Evolutionary conservation across 2,113 vertebrate genomes (phyloP).

Genomic region (Antechinus flavipes): DNA sequence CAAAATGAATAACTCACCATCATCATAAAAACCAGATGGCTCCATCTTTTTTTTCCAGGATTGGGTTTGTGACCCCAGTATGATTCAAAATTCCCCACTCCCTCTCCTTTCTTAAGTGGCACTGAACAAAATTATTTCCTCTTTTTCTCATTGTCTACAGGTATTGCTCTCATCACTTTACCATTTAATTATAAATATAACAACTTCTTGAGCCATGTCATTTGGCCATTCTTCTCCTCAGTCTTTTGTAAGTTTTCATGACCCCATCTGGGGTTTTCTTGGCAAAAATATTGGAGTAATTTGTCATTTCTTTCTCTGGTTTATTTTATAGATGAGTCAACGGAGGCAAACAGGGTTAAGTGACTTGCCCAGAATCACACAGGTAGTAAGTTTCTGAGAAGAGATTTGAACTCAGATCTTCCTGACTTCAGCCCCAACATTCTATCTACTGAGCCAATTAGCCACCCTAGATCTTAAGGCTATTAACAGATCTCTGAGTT

Average conservation of each 20-base stretch:
- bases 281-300: background rate
- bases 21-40: background rate
- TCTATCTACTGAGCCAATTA: background rate
- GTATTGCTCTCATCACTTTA: background rate
- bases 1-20: background rate
- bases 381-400: background rate
- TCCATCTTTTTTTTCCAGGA: background rate
- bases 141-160: background rate
- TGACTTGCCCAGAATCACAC: background rate
- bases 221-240: no score
- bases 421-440: background rate
- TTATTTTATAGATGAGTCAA: background rate
- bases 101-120: background rate
- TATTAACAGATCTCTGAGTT: background rate
- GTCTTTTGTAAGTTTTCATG: background rate
- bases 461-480: background rate
- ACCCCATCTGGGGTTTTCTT: background rate
- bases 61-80: background rate
- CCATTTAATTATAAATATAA: background rate
- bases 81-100: background rate
- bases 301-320: background rate
- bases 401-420: background rate
- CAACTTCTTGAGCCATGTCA: background rate
- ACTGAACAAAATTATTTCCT: background rate
- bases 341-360: background rate